These are phyloP conservation scores for Mythimna vitellina DNA, from an alignment of 2,888 invertebrate species.

Conservation along the genomic window DNA sequence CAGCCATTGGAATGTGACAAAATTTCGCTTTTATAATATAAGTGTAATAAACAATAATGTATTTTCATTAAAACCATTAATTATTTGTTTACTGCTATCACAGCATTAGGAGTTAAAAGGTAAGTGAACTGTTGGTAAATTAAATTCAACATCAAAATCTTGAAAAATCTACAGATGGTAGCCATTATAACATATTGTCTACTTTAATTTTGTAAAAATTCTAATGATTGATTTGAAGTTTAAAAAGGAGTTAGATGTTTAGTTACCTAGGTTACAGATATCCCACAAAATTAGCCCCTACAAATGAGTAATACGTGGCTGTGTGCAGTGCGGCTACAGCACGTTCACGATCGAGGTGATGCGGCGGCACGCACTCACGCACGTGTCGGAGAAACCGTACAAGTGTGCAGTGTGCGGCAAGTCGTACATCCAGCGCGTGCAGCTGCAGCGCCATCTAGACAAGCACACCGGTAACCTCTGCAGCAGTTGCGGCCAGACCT, in stretches of 20 bases:
- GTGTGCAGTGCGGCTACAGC: constrained; percentile 92
- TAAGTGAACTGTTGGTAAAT: constrained; percentile 58
- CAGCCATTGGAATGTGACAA: background rate
- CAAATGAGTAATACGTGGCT: background rate
- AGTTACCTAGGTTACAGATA: background rate
- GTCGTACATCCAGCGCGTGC: constrained; percentile 96
- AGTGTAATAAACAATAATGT: background rate
- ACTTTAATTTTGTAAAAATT: background rate
- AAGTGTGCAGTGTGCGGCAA: constrained; percentile 93
- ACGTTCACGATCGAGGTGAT: constrained; percentile 96
- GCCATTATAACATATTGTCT: background rate
- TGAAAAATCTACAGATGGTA: background rate
- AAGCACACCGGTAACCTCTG: constrained; percentile 94
- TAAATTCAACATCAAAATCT: background rate
- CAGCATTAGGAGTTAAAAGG: constrained; percentile 59
- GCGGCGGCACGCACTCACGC: constrained; percentile 94
- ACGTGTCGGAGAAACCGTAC: constrained; percentile 86
- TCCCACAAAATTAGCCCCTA: background rate
- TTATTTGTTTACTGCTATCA: constrained; percentile 63
- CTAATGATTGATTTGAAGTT: background rate
- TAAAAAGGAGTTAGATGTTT: background rate
- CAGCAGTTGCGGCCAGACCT: constrained; percentile 71
- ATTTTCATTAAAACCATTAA: constrained; percentile 15
- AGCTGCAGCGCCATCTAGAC: constrained; percentile 94
- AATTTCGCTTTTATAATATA: background rate